These are phyloP conservation scores for Cacatua alba DNA, from an alignment of 2,113 vertebrate species.

Conservation along the genomic window DNA sequence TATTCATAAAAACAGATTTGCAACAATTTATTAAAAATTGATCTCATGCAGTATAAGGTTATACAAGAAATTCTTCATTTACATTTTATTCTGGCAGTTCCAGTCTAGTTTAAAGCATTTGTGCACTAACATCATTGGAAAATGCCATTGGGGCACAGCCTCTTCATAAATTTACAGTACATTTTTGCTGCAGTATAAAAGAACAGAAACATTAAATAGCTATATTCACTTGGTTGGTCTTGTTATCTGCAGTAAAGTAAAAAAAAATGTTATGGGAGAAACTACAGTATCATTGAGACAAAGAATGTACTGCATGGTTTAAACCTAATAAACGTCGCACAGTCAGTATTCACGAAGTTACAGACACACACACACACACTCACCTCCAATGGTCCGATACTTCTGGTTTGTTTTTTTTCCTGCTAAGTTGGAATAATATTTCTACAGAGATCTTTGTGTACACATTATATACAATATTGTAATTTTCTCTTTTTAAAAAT, in stretches of 20 bases:
- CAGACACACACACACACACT: slow-evolving; percentile 81
- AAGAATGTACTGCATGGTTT: slow-evolving; percentile 80
- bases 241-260: slow-evolving; percentile 78
- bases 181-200: slow-evolving; percentile 81
- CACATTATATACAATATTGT: slow-evolving; percentile 89
- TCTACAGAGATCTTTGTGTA: slow-evolving; percentile 87
- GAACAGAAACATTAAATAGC: slow-evolving; percentile 80
- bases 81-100: slow-evolving; percentile 84
- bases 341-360: slow-evolving; percentile 82
- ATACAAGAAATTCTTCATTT: slow-evolving; percentile 86
- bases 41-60: slow-evolving; percentile 89
- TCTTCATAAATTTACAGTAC: slow-evolving; percentile 81
- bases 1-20: slow-evolving; percentile 91
- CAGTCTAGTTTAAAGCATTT: slow-evolving; percentile 85
- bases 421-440: slow-evolving; percentile 86
- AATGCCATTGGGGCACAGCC: slow-evolving; percentile 83
- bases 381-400: slow-evolving; percentile 80
- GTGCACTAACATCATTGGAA: slow-evolving; percentile 84
- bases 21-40: slow-evolving; percentile 92
- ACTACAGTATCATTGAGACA: slow-evolving; percentile 81
- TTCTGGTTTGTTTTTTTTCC: slow-evolving; percentile 76
- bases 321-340: slow-evolving; percentile 84
- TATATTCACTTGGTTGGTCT: slow-evolving; percentile 81
- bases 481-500: slow-evolving; percentile 79
- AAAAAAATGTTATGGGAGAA: slow-evolving; percentile 75